Percentiles rank a stretch among this genome's conserved stretches.
phyloP scores from a whole-genome alignment of 2,113 vertebrate genomes.

The Potamarius usumacintae region DNA sequence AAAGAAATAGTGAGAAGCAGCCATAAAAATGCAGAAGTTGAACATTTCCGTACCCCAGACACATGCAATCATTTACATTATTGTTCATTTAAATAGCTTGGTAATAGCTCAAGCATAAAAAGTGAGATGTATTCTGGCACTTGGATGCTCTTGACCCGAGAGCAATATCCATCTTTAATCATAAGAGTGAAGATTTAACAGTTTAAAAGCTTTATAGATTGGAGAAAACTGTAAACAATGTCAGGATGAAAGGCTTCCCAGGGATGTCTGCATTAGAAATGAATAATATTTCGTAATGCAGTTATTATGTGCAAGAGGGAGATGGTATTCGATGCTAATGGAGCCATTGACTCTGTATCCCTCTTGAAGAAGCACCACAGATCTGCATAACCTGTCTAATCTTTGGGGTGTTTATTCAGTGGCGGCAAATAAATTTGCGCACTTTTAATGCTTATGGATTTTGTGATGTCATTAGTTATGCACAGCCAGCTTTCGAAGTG shows the following conservation, averaged over 20 bases:
- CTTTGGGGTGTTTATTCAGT: constrained; percentile 14
- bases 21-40: background rate
- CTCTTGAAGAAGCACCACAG: constrained; percentile 49
- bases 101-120: background rate
- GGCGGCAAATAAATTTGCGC: background rate
- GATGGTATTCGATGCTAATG: constrained; percentile 47
- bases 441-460: constrained; percentile 18
- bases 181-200: constrained; percentile 23
- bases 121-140: background rate
- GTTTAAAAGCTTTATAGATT: constrained; percentile 46
- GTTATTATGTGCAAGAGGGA: constrained; percentile 55
- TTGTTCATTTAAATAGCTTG: background rate
- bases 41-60: background rate
- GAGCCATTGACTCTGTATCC: constrained; percentile 47
- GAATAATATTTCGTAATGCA: constrained; percentile 48
- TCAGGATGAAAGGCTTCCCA: background rate
- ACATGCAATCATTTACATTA: background rate
- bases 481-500: constrained; percentile 1
- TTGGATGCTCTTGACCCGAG: background rate
- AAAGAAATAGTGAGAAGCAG: background rate
- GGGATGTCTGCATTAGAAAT: constrained; percentile 10
- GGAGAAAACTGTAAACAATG: constrained; percentile 26
- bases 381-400: constrained; percentile 51
- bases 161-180: constrained; percentile 25
- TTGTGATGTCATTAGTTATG: constrained; percentile 22